phyloP scores from a whole-genome alignment of 2,888 invertebrate species.

The Aleiodes leptofemur region DNA sequence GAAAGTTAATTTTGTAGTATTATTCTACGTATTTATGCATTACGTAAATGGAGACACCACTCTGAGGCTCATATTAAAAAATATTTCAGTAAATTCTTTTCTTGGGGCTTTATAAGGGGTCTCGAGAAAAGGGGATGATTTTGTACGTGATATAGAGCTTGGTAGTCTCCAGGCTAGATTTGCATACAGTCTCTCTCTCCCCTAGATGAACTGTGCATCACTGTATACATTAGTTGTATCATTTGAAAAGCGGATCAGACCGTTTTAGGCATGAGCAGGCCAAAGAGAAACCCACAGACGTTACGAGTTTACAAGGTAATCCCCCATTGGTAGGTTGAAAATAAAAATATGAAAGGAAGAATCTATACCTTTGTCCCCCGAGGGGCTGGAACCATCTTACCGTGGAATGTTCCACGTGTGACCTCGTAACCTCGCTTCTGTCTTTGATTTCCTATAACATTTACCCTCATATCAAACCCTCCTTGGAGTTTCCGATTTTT shows the following conservation, averaged over 20 bases:
- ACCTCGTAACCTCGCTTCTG: conserved; percentile 39
- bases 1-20: not conserved
- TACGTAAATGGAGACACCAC: not conserved
- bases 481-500: not conserved
- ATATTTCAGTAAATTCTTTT: not conserved
- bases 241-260: conserved; percentile 43
- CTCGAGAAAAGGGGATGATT: conserved; percentile 1
- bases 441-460: conserved; percentile 38
- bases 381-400: conserved; percentile 26
- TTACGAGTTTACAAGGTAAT: conserved; percentile 46
- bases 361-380: conserved; percentile 38
- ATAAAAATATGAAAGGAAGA: conserved; percentile 31
- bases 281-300: conserved; percentile 37
- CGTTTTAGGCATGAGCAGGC: conserved; percentile 41
- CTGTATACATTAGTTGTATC: conserved; percentile 14
- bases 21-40: not conserved
- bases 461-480: not conserved
- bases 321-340: conserved; percentile 18
- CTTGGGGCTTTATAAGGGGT: not conserved
- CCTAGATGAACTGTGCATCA: not conserved
- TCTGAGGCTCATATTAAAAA: conserved; percentile 1
- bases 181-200: conserved; percentile 4
- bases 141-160: conserved; percentile 7
- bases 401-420: conserved; percentile 42
- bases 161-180: conserved; percentile 5